Percentiles rank a stretch among this genome's conserved stretches.
These are phyloP conservation scores for Acinonyx jubatus DNA, from an alignment of 2,113 vertebrate genomes.

Conservation along the genomic window DNA sequence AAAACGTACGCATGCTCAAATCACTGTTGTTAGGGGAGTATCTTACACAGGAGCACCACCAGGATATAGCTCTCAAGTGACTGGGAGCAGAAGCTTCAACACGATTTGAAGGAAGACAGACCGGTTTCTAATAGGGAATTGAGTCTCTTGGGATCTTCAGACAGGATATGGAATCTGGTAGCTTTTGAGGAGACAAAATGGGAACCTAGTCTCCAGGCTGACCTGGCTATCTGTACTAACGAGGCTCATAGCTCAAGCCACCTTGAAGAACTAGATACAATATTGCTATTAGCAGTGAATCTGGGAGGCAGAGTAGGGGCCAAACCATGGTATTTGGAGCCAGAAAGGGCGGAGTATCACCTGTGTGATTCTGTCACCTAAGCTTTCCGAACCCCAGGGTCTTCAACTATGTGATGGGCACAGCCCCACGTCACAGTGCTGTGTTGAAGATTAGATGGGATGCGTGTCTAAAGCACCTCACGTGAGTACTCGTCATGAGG, in stretches of 20 bases:
- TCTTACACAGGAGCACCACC: background rate
- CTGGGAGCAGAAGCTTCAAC: background rate
- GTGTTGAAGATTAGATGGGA: background rate
- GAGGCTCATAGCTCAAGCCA: background rate
- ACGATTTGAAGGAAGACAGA: background rate
- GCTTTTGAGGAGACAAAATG: background rate
- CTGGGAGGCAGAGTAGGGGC: background rate
- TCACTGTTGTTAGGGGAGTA: background rate
- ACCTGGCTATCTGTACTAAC: background rate
- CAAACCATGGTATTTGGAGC: background rate
- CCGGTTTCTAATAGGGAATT: background rate
- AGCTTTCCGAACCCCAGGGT: no score
- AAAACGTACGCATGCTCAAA: background rate
- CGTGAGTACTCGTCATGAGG: background rate
- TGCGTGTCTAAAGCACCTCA: background rate
- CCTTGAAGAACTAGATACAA: background rate
- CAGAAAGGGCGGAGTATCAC: background rate
- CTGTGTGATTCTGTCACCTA: background rate
- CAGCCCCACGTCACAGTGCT: background rate
- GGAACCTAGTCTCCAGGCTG: background rate
- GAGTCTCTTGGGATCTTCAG: background rate
- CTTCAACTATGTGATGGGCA: background rate
- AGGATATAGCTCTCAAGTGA: background rate
- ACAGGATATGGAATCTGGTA: background rate
- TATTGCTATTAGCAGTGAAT: background rate